Conservation (phyloP, 2,888 invertebrate genomes). For the Platycheirus rosarum region DNA sequence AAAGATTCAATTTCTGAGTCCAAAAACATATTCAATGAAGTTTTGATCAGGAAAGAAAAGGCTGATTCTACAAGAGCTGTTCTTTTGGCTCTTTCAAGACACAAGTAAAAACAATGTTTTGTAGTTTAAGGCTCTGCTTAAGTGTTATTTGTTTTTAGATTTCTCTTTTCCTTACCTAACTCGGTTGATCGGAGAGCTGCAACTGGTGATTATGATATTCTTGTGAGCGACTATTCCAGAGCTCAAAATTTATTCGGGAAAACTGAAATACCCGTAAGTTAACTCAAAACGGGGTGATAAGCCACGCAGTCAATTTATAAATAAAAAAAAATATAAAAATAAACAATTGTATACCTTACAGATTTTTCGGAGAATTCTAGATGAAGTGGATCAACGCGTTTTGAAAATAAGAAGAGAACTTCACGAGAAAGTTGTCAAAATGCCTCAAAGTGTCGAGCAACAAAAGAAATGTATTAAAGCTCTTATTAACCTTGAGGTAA, state of each 20-base stretch:
- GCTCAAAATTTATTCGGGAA: slow-evolving; percentile 98
- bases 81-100: slow-evolving; percentile 94
- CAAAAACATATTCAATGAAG: slow-evolving; percentile 95
- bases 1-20: slow-evolving; percentile 95
- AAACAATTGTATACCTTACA: slow-evolving; percentile 78
- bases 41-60: slow-evolving; percentile 94
- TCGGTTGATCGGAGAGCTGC: slow-evolving; percentile 96
- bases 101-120: slow-evolving; percentile 85
- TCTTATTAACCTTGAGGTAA: slow-evolving; percentile 88
- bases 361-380: slow-evolving; percentile 93
- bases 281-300: too few species aligned
- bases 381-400: slow-evolving; percentile 95
- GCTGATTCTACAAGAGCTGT: slow-evolving; percentile 98
- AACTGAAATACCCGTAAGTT: slow-evolving; percentile 90
- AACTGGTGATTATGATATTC: slow-evolving; percentile 97
- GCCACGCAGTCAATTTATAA: too few species aligned
- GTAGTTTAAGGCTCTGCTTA: too few species aligned
- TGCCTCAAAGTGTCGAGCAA: slow-evolving; percentile 96
- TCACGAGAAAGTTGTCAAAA: slow-evolving; percentile 91
- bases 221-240: slow-evolving; percentile 98
- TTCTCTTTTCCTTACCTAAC: slow-evolving; percentile 97
- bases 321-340: too few species aligned
- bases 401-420: slow-evolving; percentile 91
- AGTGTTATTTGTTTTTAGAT: too few species aligned
- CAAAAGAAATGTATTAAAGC: slow-evolving; percentile 96